Conservation (phyloP, 2,797 vertebrate genomes). For the Orientallactaga sibirica region DNA sequence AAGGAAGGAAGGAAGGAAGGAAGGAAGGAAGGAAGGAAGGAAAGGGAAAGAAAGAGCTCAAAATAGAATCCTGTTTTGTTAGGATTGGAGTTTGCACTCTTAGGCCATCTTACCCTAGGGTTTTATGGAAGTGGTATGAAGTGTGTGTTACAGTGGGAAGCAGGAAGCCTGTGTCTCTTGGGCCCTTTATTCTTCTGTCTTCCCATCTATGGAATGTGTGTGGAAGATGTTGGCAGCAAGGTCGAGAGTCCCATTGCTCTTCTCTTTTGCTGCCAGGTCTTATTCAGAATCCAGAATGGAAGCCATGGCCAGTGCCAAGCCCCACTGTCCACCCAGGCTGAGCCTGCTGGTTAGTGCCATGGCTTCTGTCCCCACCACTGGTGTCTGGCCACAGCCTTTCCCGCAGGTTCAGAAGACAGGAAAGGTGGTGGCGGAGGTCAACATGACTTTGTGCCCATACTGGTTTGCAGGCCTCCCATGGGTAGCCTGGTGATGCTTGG, state of each 20-base stretch:
- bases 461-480: not conserved
- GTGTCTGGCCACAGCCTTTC: not conserved
- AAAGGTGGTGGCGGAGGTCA: not conserved
- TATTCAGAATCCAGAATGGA: not conserved
- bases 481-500: not conserved
- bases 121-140: not conserved
- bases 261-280: not conserved
- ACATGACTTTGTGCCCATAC: not conserved
- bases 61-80: conserved; percentile 15
- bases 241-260: not conserved
- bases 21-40: no score
- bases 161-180: not conserved
- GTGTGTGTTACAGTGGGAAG: not conserved
- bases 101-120: not conserved
- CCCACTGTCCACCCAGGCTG: not conserved
- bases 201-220: not conserved
- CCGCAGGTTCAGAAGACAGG: not conserved
- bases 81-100: not conserved
- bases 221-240: not conserved
- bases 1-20: no score
- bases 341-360: not conserved
- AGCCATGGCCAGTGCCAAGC: not conserved
- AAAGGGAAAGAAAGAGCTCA: not conserved
- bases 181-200: not conserved
- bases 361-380: not conserved